These are phyloP conservation scores for Melanotaenia parkinsoni DNA, from an alignment of 2,797 vertebrate genomes.

Conservation along the genomic window DNA sequence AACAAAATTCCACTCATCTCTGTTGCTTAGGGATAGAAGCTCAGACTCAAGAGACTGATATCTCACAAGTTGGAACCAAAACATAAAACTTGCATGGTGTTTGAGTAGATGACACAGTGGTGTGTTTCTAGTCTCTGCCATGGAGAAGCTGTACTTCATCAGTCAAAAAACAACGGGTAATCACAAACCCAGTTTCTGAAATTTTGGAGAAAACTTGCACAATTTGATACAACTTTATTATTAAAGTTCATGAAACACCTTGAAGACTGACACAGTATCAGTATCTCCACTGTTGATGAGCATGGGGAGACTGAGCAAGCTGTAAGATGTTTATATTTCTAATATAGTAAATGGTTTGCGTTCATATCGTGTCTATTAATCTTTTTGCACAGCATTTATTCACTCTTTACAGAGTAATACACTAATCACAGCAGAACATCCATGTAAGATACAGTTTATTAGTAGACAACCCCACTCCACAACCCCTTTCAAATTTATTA, in stretches of 20 bases:
- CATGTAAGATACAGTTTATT: conserved; percentile 4
- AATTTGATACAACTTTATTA: not conserved
- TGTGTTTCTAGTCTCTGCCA: not conserved
- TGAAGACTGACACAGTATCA: not conserved
- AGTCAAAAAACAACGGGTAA: not conserved
- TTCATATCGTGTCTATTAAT: not conserved
- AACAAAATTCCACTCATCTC: not conserved
- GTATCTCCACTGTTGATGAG: not conserved
- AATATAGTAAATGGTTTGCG: not conserved
- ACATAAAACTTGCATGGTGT: not conserved
- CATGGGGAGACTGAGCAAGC: not conserved
- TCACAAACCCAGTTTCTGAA: not conserved
- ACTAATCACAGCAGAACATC: not conserved
- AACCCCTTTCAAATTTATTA: conserved; percentile 11
- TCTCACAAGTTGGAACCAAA: not conserved
- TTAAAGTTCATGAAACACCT: not conserved
- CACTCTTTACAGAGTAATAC: not conserved
- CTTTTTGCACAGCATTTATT: not conserved
- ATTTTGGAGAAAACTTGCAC: not conserved
- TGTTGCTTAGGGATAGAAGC: not conserved
- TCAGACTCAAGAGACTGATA: not conserved
- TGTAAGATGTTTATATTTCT: not conserved
- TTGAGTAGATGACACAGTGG: not conserved
- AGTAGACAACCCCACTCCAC: not conserved
- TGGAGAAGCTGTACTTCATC: not conserved